A percentile compares a stretch with the other conserved stretches of the same genome.
phyloP scores from a whole-genome alignment of 2,797 vertebrate genomes.

The Meda fulgida region DNA sequence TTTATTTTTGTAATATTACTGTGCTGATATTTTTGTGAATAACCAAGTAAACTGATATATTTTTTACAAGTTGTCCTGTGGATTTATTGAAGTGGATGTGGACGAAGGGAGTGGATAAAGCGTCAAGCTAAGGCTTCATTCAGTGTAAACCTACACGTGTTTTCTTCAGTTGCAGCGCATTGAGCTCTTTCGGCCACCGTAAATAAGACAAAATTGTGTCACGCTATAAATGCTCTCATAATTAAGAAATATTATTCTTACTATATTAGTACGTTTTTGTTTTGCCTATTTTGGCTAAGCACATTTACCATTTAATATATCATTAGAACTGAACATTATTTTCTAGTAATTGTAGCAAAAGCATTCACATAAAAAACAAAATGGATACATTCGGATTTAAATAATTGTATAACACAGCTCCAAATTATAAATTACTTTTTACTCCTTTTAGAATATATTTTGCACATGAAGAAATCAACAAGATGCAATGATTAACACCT shows the following conservation, averaged over 20 bases:
- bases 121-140: too few relatives aligned
- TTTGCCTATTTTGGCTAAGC: conserved; percentile 58
- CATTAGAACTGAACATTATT: conserved; percentile 70
- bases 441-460: conserved; percentile 64
- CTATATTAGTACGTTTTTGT: background rate
- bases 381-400: conserved; percentile 62
- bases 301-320: conserved; percentile 82
- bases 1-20: too few relatives aligned
- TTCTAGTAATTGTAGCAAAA: conserved; percentile 71
- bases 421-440: conserved; percentile 67
- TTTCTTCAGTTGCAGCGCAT: too few relatives aligned
- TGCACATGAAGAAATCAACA: conserved; percentile 70
- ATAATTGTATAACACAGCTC: conserved; percentile 65
- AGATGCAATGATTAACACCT: conserved; percentile 58
- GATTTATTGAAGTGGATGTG: too few relatives aligned
- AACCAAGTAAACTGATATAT: too few relatives aligned
- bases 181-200: too few relatives aligned
- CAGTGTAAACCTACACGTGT: too few relatives aligned
- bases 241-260: background rate
- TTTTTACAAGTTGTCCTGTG: too few relatives aligned
- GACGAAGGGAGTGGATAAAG: too few relatives aligned
- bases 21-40: too few relatives aligned
- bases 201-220: background rate
- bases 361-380: conserved; percentile 74
- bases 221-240: background rate